These are phyloP conservation scores for Leuciscus idus DNA, from an alignment of 2,113 vertebrate species.

Conservation along the genomic window DNA sequence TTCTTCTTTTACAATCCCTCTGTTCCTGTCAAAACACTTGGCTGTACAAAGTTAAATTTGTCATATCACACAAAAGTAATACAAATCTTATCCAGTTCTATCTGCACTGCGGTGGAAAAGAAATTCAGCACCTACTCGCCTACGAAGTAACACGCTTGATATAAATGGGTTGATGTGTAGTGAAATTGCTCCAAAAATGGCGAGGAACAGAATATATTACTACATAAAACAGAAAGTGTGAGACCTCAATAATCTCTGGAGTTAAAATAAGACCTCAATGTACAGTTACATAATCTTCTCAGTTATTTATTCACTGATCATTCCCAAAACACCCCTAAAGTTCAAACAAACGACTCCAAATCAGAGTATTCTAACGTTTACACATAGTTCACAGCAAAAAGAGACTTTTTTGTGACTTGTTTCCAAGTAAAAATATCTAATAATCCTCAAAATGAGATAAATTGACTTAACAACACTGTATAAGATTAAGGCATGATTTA, in stretches of 20 bases:
- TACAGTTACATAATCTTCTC: neutral
- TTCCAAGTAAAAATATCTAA: neutral
- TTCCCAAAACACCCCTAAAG: neutral
- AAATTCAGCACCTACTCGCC: neutral
- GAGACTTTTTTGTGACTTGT: neutral
- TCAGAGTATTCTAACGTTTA: neutral
- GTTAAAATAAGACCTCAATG: neutral
- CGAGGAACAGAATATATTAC: neutral
- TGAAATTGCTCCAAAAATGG: neutral
- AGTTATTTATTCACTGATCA: neutral
- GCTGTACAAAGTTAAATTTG: neutral
- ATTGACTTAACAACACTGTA: neutral
- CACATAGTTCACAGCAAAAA: neutral
- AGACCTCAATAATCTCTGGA: neutral
- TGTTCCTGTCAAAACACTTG: constrained; percentile 21
- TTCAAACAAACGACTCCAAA: neutral
- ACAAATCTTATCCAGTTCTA: neutral
- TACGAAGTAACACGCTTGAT: neutral
- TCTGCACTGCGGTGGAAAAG: neutral
- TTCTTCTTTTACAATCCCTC: neutral
- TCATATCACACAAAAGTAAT: neutral
- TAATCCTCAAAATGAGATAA: neutral
- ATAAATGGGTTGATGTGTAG: neutral
- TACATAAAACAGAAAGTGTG: neutral
- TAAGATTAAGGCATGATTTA: neutral